A percentile compares a stretch with the other conserved stretches of the same genome.
phyloP scores from a whole-genome alignment of 2,113 vertebrate genomes.

The Antechinus flavipes region DNA sequence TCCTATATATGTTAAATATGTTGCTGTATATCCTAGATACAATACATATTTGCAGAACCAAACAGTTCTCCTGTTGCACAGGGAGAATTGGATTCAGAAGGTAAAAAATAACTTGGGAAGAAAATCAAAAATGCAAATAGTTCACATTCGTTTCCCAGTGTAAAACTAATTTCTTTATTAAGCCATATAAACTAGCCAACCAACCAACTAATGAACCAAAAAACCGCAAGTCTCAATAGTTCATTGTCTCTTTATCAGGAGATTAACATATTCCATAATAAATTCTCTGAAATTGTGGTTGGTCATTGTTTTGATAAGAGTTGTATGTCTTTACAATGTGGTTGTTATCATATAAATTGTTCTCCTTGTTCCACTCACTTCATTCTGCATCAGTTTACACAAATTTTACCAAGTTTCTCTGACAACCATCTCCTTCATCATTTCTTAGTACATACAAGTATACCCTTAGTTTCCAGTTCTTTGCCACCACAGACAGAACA shows the following conservation, averaged over 20 bases:
- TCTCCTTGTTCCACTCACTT: not conserved
- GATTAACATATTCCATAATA: not conserved
- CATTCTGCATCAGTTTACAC: not conserved
- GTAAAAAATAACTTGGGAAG: no score
- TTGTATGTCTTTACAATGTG: not conserved
- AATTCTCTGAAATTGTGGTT: not conserved
- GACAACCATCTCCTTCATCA: not conserved
- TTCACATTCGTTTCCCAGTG: no score
- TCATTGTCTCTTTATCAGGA: not conserved
- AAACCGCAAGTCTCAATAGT: not conserved
- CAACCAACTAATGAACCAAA: not conserved
- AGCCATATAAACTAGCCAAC: not conserved
- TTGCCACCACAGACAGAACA: not conserved
- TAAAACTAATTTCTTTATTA: not conserved
- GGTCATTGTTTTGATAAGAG: not conserved
- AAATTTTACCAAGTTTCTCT: not conserved
- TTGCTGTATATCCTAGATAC: no score
- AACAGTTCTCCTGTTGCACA: no score
- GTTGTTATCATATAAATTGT: not conserved
- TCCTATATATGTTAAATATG: no score
- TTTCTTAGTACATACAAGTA: not conserved
- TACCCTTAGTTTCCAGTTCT: not conserved
- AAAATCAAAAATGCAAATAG: no score
- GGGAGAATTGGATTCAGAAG: no score
- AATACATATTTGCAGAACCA: no score